Percentiles rank a stretch among this genome's conserved stretches.
Evolutionary conservation across 2,888 invertebrate species (phyloP).

Genomic region (Pelosia muscerda): DNA sequence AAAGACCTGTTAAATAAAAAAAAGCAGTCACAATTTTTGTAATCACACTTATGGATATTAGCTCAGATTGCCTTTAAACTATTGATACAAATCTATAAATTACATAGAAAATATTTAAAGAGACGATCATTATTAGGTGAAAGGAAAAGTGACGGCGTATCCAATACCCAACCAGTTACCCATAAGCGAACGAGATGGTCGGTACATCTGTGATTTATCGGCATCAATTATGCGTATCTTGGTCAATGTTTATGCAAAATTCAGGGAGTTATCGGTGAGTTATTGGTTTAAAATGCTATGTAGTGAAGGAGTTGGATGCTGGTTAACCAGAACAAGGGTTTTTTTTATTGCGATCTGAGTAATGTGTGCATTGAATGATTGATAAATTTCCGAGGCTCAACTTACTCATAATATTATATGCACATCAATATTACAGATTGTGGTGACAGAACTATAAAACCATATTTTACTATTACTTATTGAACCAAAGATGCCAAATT

Average conservation of each 20-base stretch:
- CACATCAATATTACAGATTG: too few species aligned
- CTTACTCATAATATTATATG: too few species aligned
- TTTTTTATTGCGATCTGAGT: neutral
- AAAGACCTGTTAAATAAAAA: neutral
- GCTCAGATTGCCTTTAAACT: too few species aligned
- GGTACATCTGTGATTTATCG: conserved; percentile 44
- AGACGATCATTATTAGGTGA: conserved; percentile 24
- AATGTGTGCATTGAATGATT: neutral
- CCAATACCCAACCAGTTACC: neutral
- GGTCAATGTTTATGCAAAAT: conserved; percentile 45
- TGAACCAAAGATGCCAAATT: too few species aligned
- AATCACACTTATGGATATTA: neutral
- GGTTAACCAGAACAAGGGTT: neutral
- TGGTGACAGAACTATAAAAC: too few species aligned
- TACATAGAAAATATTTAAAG: conserved; percentile 9
- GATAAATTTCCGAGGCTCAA: too few species aligned
- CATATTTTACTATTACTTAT: too few species aligned
- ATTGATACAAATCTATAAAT: neutral
- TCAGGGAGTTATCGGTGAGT: conserved; percentile 36
- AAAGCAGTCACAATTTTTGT: neutral
- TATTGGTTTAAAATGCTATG: conserved; percentile 22
- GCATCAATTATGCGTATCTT: conserved; percentile 25
- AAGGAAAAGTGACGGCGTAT: conserved; percentile 20
- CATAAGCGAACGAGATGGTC: conserved; percentile 19
- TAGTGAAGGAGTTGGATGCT: conserved; percentile 27